These are phyloP conservation scores for Oncopodura yosiiana DNA, from an alignment of 1,140 invertebrate species.

Conservation along the genomic window DNA sequence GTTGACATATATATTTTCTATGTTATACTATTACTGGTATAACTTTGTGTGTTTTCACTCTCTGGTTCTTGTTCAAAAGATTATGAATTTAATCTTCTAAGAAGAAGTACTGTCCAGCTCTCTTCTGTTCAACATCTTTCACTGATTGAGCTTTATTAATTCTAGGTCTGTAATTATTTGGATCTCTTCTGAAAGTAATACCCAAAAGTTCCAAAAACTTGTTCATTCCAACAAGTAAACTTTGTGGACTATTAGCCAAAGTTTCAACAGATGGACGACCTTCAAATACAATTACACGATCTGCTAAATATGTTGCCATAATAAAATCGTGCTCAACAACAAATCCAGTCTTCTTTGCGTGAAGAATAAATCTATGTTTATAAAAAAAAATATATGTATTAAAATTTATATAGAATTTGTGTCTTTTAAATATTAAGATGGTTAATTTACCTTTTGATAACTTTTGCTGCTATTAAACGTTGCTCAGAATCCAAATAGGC, in stretches of 20 bases:
- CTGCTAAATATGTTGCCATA: slow-evolving; percentile 98
- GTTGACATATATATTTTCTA: no score
- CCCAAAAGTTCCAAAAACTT: slow-evolving; percentile 90
- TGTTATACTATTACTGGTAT: no score
- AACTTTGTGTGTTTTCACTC: no score
- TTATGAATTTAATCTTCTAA: slow-evolving; percentile 85
- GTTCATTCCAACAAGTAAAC: slow-evolving; percentile 95
- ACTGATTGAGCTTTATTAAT: slow-evolving; percentile 97
- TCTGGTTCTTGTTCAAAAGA: no score
- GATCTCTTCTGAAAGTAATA: slow-evolving; percentile 97
- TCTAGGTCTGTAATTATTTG: slow-evolving; percentile 94
- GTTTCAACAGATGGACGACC: slow-evolving; percentile 81
- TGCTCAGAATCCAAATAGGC: slow-evolving; percentile 99
- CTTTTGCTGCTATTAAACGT: slow-evolving; percentile 98
- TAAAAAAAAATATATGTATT: slow-evolving; percentile 26
- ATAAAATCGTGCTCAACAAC: slow-evolving; percentile 99
- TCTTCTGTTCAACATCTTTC: slow-evolving; percentile 96
- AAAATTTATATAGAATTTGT: neutral
- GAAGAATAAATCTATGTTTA: slow-evolving; percentile 80
- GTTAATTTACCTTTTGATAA: slow-evolving; percentile 77
- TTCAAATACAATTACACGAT: slow-evolving; percentile 97
- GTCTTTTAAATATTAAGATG: neutral
- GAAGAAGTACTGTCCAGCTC: slow-evolving; percentile 96
- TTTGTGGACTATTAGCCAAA: slow-evolving; percentile 83
- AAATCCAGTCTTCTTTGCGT: slow-evolving; percentile 98